Percentiles rank a stretch among this genome's conserved stretches.
Conservation (phyloP, 1,140 invertebrate species). For the Phthorimaea operculella region DNA sequence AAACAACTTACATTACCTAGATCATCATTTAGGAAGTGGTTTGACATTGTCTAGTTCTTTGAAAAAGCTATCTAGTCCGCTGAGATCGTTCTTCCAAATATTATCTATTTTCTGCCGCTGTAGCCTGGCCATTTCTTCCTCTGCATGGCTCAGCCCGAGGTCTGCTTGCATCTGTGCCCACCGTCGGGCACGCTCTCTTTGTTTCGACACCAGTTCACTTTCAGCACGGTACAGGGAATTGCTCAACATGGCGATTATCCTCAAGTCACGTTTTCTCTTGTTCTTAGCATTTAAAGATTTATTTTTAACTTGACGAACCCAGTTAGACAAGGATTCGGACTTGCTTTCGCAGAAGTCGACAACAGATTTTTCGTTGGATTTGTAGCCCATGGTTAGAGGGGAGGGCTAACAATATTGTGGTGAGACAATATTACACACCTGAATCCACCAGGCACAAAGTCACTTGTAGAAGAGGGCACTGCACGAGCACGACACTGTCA, state of each 20-base stretch:
- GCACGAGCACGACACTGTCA: constrained; percentile 40
- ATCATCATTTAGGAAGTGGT: constrained; percentile 34
- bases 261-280: constrained; percentile 60
- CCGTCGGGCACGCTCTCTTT: constrained; percentile 63
- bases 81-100: constrained; percentile 65
- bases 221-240: constrained; percentile 53
- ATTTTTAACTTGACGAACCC: constrained; percentile 63
- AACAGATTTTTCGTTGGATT: constrained; percentile 51
- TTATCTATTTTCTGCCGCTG: constrained; percentile 58
- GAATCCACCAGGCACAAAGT: constrained; percentile 54
- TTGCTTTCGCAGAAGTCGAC: constrained; percentile 65
- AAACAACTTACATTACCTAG: constrained; percentile 50
- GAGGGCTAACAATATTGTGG: constrained; percentile 41
- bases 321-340: constrained; percentile 58
- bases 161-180: constrained; percentile 63
- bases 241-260: constrained; percentile 61
- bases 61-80: constrained; percentile 62
- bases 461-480: constrained; percentile 28
- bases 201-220: constrained; percentile 55
- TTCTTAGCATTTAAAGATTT: constrained; percentile 57
- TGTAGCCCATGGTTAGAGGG: constrained; percentile 52
- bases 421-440: constrained; percentile 61
- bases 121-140: constrained; percentile 54
- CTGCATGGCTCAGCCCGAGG: constrained; percentile 55
- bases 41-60: constrained; percentile 62